Conservation (phyloP, 2,113 vertebrate species). For the Dunckerocampus dactyliophorus region DNA sequence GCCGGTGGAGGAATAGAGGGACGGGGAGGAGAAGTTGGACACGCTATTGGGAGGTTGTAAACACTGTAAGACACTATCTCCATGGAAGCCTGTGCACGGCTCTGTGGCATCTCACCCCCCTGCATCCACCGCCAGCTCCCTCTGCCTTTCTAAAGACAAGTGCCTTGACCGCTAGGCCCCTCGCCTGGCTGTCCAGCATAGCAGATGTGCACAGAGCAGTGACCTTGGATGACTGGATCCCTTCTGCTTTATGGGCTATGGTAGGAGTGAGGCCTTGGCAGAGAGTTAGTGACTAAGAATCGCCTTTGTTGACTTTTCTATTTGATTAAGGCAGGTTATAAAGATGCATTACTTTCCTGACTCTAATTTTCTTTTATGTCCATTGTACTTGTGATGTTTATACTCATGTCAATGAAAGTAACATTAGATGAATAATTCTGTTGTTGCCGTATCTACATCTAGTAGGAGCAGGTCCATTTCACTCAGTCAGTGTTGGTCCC, state of each 20-base stretch:
- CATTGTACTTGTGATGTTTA: no score
- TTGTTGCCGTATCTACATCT: no score
- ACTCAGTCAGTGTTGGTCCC: no score
- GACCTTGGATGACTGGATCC: constrained; percentile 65
- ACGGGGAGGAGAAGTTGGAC: constrained; percentile 56
- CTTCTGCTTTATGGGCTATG: constrained; percentile 42
- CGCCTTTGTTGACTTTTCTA: constrained; percentile 12
- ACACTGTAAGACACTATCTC: constrained; percentile 74
- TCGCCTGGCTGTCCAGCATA: constrained; percentile 63
- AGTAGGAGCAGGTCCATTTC: no score
- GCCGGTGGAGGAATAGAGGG: constrained; percentile 52
- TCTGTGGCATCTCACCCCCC: constrained; percentile 64
- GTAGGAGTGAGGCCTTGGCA: constrained; percentile 48
- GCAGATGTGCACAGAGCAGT: constrained; percentile 72
- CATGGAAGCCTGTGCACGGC: constrained; percentile 68
- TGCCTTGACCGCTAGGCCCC: constrained; percentile 51
- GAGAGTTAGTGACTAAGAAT: constrained; percentile 33
- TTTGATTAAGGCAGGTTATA: neutral
- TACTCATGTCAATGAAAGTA: no score
- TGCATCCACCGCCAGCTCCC: constrained; percentile 38
- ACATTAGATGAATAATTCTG: no score
- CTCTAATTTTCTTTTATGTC: no score
- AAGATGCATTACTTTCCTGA: no score
- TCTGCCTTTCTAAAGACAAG: constrained; percentile 59
- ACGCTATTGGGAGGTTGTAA: constrained; percentile 65